Percentiles rank a stretch among this genome's conserved stretches.
Evolutionary conservation across 2,113 vertebrate species (phyloP).

Genomic region (Apteryx owenii): DNA sequence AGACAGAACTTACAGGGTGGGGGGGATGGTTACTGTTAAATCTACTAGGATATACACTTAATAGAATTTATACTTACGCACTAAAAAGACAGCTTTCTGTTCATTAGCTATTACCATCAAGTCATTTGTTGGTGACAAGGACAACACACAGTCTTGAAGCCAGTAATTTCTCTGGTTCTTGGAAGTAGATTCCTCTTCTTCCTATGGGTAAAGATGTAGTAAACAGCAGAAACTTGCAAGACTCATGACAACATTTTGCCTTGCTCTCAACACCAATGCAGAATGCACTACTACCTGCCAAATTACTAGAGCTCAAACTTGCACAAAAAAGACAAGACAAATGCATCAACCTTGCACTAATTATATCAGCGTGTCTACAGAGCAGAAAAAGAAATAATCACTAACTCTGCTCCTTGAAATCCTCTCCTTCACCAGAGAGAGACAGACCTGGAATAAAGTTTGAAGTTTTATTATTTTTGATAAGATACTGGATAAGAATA

Average conservation of each 20-base stretch:
- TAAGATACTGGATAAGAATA: background rate
- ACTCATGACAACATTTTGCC: background rate
- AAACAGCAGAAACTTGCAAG: background rate
- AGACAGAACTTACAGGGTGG: background rate
- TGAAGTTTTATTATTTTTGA: background rate
- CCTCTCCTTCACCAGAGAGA: background rate
- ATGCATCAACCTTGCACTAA: background rate
- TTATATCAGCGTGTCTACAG: background rate
- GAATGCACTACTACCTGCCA: background rate
- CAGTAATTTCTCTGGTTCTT: constrained; percentile 82
- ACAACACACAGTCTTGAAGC: constrained; percentile 93
- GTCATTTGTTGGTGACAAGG: constrained; percentile 93
- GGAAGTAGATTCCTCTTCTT: constrained; percentile 74
- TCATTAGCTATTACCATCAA: constrained; percentile 92
- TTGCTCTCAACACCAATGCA: accelerated
- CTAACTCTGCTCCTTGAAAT: background rate
- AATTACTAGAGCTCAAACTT: background rate
- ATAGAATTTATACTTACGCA: constrained; percentile 78
- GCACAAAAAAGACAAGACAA: background rate
- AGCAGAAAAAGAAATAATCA: background rate
- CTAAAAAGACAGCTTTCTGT: constrained; percentile 92
- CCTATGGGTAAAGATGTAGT: constrained; percentile 65
- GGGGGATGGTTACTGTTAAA: background rate
- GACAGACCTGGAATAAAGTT: background rate
- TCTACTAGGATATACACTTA: background rate